Evolutionary conservation across 1,140 invertebrate genomes (phyloP), one percentile per base, ranked within the genome.

Genomic region (Monomorium pharaonis): DNA sequence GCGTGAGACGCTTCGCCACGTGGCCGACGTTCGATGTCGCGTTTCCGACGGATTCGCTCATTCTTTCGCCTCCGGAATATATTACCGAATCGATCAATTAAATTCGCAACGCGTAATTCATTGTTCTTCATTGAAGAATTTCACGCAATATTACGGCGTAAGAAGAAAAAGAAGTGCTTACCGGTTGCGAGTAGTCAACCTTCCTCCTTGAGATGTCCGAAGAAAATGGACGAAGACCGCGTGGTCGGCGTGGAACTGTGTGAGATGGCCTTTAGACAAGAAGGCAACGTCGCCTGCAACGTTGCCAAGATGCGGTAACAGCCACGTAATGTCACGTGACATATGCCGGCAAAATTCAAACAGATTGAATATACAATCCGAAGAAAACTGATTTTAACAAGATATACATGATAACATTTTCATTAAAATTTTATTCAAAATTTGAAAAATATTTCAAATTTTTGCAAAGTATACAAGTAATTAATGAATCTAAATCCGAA

Each of bases 1-100:
- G 92, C 0, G 96, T 96, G 1, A 97, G 92, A 84, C 93, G 90
- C 91, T 96, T 96, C 78, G 95, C 91, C 74, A 96, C 95, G 93
- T 96, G 96, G 87, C 94, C 91, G 37, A 94, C 24, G 24, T 51
- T 69, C 21, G 49, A 86, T n/a, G 2, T 27, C 30, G 14, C 49
- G 24, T 65, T 60, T 49, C 86, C 37, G 2, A 30, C 72, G 5
- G 33, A 76, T 69, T 90, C 65, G 33, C 63, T 78, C 89, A 90
- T 91, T 58, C 84, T 27, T 47, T 6, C 84, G 37, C 84, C 49
- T 18, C 1, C 14, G 12, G 6, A 69, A 51, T 69, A 54, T 81
- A 58, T 72, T 30, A 9, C 1, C 63, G 1, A 30, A 16, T 3
- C 18, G 18, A 56, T 2, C 44, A 56, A 44, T 69, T 81, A 21